Base-by-base conservation (phyloP, 2,888 invertebrate genomes). In the Agrotis clavis region DNA sequence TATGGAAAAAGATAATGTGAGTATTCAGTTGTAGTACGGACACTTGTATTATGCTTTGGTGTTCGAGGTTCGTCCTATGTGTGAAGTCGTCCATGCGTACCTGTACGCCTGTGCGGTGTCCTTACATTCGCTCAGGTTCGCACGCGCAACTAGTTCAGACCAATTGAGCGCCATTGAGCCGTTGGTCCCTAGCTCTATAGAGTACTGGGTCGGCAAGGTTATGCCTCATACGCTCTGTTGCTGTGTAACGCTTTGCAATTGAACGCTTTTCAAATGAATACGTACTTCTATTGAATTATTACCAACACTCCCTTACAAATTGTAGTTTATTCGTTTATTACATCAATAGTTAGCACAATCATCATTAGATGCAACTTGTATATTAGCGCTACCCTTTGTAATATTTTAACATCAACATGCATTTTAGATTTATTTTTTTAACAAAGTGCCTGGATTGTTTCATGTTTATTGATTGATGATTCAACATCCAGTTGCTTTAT, bases 81-180 rank as follows among this genome's bases (percentile, higher is more conserved):
- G 75, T 87, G 79, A 77, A 83, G 59, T 79, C 83, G 83, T 67
- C 77, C 84, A 86, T 88, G 87, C 85, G 84, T 84, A 81, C 82
- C 83, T 89, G 69, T 83, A 68, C 61, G 77, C 76, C 68, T 68
- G 87, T 88, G 87, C 88, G 89, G 81, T 85, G 91, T 91, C 91
- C 91, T 92, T 92, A 90, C 89, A 87, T 87, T 82, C 86, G 86
- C 89, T 90, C 90, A 92, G 93, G 92, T 94, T 94, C 92, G 94
- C 94, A 93, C 92, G 92, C 92, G 89, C 92, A 94, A 93, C 93
- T 94, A 94, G 94, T 92, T 94, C 93, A 90, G 90, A 91, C 92
- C 95, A 96, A 96, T 96, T 96, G 95, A 94, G 87, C 88, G 93
- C 90, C 93, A 95, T 95, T 95, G 93, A 95, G 94, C 89, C 87